Evolutionary conservation across 2,888 invertebrate species (phyloP), one percentile per base, ranked within the genome.

Genomic region (Venusia cambrica): DNA sequence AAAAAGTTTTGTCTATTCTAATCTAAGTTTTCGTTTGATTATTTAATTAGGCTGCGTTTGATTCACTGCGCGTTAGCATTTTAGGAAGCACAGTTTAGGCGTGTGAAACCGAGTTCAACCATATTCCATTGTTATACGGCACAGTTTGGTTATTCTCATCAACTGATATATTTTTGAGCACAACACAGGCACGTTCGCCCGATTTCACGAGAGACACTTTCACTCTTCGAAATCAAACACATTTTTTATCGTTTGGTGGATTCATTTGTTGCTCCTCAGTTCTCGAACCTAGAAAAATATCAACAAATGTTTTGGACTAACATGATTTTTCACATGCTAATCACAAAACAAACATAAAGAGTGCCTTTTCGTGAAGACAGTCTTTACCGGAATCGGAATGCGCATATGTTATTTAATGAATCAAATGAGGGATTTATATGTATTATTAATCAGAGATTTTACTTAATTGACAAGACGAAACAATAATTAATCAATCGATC

Each of bases 121-220:
- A 85, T 85, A 87, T 87, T 87, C 87, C 87, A 87, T 87, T 73
- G 83, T 87, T 77, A 62, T 68, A 59, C 53, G 62, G 37, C 67
- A 69, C 66, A 62, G 47, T 68, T 66, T 65, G 42, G 46, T 59
- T 70, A 68, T 69, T 76, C 78, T 84, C 85, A 85, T 87, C 85
- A 85, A 84, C 85, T 85, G 62, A 65, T 73, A 58, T 58, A 50
- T 65, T 59, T 66, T 44, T 51, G 51, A 50, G 52, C 70, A 66
- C 75, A 57, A 49, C 68, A 76, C 77, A 72, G 62, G 70, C 74
- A 64, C 80, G 83, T 84, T 81, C 85, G 81, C 69, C 68, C 62
- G 48, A 48, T 51, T 55, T 63, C 73, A 69, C 73, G 63, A 67
- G 66, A 65, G 58, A 64, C 64, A 64, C 61, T 58, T 50, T 54